These are phyloP conservation scores for Thaleichthys pacificus DNA, from an alignment of 2,797 vertebrate genomes.

Conservation along the genomic window DNA sequence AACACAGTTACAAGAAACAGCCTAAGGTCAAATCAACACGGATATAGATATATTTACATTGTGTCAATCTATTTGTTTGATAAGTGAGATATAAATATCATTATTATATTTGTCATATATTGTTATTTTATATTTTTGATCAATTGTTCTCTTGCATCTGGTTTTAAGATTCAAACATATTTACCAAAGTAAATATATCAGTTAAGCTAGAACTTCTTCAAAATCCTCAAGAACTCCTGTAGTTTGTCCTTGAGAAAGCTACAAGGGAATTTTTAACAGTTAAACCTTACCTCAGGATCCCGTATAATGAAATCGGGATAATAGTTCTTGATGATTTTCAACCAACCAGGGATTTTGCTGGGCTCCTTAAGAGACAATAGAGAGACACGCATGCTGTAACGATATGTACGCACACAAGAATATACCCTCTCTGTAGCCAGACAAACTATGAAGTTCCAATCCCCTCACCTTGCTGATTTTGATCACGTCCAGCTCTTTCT, in stretches of 20 bases:
- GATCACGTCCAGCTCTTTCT: slow-evolving; percentile 93
- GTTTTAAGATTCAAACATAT: too few species aligned
- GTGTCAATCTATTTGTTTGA: not conserved
- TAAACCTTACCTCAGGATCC: slow-evolving; percentile 86
- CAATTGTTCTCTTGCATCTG: too few species aligned
- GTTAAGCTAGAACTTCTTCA: slow-evolving; percentile 10
- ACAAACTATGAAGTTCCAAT: not conserved
- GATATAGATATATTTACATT: not conserved
- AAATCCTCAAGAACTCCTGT: slow-evolving; percentile 9
- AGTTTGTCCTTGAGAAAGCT: slow-evolving; percentile 1
- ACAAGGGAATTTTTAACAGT: not conserved
- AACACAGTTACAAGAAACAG: not conserved
- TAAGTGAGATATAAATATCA: too few species aligned
- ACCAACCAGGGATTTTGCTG: slow-evolving; percentile 91
- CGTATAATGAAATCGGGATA: slow-evolving; percentile 96
- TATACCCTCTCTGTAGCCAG: not conserved
- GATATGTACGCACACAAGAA: not conserved
- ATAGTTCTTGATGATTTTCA: slow-evolving; percentile 98
- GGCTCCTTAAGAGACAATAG: slow-evolving; percentile 80
- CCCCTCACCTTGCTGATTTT: slow-evolving; percentile 94
- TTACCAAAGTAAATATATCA: not conserved
- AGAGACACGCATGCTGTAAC: slow-evolving; percentile 31
- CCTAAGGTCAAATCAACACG: not conserved
- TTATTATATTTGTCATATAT: too few species aligned
- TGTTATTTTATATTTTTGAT: too few species aligned